Evolutionary conservation across 1,140 invertebrate species (phyloP), one percentile per base, ranked within the genome.

Genomic region (Pemphigus obesinymphae): DNA sequence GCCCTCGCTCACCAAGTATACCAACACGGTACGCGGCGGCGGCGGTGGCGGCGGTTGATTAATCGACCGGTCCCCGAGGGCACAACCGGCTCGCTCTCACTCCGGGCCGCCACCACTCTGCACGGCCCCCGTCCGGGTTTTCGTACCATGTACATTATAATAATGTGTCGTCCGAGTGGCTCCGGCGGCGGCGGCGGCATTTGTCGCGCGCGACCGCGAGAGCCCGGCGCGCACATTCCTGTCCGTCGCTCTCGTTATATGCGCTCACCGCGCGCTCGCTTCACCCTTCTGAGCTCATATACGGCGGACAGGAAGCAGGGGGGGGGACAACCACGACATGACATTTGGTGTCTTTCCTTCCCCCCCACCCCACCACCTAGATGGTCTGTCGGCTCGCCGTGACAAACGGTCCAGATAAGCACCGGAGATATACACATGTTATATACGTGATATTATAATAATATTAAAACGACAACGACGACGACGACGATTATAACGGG

Each of bases 11-110:
- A 15, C 48, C 20, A n/a, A 8, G 63, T 1, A 20, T 15, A 50
- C 48, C 50, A 23, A 53, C 66, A 68, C 66, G 20, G 20, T 45
- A 58, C 55, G 7, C 11, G n/a, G 13, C 31, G 17, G 20, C n/a
- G 66, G 37, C 37, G 63, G 61, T 5, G 61, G 66, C 68, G 68
- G 43, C 37, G 76, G 76, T 80, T 80, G 76, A 80, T 80, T 80
- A 80, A 80, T 80, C 76, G 76, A 80, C 76, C 73, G 73, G 76
- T 80, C 55, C 55, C 34, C 76, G 55, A 43, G 23, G 55, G 50
- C 76, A 80, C 76, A 58, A 80, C 76, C 55, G 76, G 55, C 53
- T 80, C 37, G n/a, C 50, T 78, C 50, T 58, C 50, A 40, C 66
- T 68, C 66, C 37, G 53, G 13, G 43, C 43, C 43, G 48, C 15